Conservation (phyloP, 2,113 vertebrate species). For the Procapra przewalskii region DNA sequence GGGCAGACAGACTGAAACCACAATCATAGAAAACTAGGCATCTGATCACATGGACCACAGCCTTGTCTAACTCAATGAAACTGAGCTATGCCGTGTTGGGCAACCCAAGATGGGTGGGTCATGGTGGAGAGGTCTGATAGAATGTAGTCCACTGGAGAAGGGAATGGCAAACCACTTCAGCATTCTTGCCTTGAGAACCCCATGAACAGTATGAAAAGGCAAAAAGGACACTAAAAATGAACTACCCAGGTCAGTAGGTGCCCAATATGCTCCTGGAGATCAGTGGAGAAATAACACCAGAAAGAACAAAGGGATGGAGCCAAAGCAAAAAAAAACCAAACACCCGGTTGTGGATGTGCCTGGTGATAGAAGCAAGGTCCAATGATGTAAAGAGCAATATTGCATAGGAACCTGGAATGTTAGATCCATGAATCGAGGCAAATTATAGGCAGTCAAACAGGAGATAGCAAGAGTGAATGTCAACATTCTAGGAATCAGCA, state of each 20-base stretch:
- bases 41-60: neutral
- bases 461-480: neutral
- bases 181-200: neutral
- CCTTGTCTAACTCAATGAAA: neutral
- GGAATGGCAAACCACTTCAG: neutral
- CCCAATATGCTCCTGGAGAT: neutral
- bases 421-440: neutral
- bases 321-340: neutral
- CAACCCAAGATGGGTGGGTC: neutral
- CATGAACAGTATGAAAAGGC: neutral
- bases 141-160: neutral
- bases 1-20: neutral
- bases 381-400: neutral
- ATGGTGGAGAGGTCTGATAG: neutral
- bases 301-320: neutral
- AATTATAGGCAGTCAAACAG: neutral
- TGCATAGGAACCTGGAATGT: neutral
- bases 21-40: neutral
- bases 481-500: accelerated
- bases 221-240: neutral
- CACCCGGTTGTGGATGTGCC: neutral
- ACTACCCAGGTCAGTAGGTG: neutral
- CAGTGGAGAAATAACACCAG: neutral
- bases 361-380: neutral
- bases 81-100: neutral